Evolutionary conservation across 2,797 vertebrate species (phyloP).

Genomic region (Hydrocynus forskahlii): DNA sequence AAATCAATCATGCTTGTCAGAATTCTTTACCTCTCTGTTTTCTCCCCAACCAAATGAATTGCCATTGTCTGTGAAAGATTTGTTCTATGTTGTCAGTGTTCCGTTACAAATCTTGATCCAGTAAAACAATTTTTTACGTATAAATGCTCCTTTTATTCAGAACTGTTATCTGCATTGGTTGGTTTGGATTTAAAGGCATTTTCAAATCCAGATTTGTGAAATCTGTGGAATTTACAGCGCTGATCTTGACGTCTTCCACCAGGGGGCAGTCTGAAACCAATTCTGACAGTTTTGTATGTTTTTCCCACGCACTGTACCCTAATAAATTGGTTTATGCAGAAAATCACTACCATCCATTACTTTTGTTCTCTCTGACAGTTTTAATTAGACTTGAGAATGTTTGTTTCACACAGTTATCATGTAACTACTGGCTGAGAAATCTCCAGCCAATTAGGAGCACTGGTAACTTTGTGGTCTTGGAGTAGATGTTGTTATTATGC

Average conservation of each 20-base stretch:
- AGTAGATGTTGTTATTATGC: constrained; percentile 16
- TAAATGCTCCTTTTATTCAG: background rate
- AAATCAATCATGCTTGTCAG: background rate
- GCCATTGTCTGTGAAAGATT: constrained; percentile 14
- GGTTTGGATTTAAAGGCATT: background rate
- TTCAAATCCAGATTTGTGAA: background rate
- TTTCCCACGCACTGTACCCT: background rate
- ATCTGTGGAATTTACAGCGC: background rate
- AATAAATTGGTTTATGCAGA: background rate
- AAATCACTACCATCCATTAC: constrained; percentile 17
- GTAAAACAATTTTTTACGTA: constrained; percentile 15
- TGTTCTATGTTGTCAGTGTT: constrained; percentile 17
- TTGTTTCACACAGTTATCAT: constrained; percentile 18
- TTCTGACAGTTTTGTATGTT: background rate
- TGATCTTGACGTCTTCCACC: background rate
- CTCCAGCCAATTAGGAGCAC: constrained; percentile 12
- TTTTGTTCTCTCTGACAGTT: constrained; percentile 13
- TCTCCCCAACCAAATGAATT: background rate
- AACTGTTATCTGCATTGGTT: background rate
- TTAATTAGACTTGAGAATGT: constrained; percentile 35
- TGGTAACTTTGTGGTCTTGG: background rate
- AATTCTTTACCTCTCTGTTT: background rate
- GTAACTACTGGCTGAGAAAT: constrained; percentile 28
- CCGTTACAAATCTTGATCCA: constrained; percentile 2
- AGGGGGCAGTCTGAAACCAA: constrained; percentile 29